A percentile compares a stretch with the other conserved stretches of the same genome.
Conservation (phyloP, 2,888 invertebrate genomes). For the Volucella inflata region DNA sequence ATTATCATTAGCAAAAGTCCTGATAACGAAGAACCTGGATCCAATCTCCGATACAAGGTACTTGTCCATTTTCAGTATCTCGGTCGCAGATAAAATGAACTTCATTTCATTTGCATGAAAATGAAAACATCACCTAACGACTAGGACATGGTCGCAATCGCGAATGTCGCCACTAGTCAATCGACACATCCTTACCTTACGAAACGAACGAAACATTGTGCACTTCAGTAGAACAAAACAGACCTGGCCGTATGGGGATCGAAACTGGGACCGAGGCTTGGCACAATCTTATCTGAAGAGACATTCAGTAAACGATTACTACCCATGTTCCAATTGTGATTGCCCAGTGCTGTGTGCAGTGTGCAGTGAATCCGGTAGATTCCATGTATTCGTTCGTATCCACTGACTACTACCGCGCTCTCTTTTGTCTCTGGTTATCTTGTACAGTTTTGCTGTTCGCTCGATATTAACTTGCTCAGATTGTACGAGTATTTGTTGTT, state of each 20-base stretch:
- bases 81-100: constrained; percentile 46
- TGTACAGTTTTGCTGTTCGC: constrained; percentile 61
- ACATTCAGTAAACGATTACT: constrained; percentile 81
- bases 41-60: constrained; percentile 41
- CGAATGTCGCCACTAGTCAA: constrained; percentile 34
- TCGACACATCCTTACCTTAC: background rate
- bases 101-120: constrained; percentile 75
- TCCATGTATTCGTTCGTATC: constrained; percentile 30
- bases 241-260: background rate
- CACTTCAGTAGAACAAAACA: background rate
- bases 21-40: constrained; percentile 59
- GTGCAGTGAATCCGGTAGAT: constrained; percentile 44
- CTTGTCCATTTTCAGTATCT: constrained; percentile 28
- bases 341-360: constrained; percentile 63
- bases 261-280: constrained; percentile 60
- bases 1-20: constrained; percentile 66
- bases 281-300: constrained; percentile 79
- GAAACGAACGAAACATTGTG: background rate
- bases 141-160: constrained; percentile 26
- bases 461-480: constrained; percentile 65
- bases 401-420: constrained; percentile 45
- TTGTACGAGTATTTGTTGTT: constrained; percentile 45
- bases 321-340: constrained; percentile 80
- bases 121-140: constrained; percentile 76
- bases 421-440: constrained; percentile 63